Evolutionary conservation across 2,113 vertebrate species (phyloP).

Genomic region (Misgurnus mizolepis): DNA sequence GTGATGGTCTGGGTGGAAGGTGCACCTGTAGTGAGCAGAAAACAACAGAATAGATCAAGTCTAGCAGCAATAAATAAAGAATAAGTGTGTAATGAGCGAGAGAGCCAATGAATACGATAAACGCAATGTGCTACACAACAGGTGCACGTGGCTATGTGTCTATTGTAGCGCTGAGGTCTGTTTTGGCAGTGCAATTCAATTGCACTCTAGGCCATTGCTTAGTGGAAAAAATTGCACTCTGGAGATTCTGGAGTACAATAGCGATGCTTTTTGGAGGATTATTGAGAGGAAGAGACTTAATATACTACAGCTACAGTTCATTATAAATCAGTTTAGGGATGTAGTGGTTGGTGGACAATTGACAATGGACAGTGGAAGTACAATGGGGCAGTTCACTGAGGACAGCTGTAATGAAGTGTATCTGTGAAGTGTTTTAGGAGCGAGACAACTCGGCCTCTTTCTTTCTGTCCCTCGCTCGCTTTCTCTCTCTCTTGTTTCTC

Average conservation of each 20-base stretch:
- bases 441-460: background rate
- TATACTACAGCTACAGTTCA: constrained; percentile 2
- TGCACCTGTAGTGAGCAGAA: no score
- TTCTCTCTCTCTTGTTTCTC: constrained; percentile 29
- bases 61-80: no score
- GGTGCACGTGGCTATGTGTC: no score
- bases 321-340: constrained; percentile 17
- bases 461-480: background rate
- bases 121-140: no score
- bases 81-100: no score
- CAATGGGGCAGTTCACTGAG: constrained; percentile 20
- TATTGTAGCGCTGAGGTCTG: no score
- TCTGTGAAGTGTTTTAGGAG: constrained; percentile 18
- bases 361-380: constrained; percentile 32
- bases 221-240: background rate
- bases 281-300: constrained; percentile 15
- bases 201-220: background rate
- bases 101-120: no score
- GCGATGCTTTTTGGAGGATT: background rate
- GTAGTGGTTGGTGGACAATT: background rate
- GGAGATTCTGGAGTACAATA: background rate
- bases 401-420: constrained; percentile 42
- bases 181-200: no score
- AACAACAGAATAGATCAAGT: no score
- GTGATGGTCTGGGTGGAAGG: no score